phyloP scores from a whole-genome alignment of 2,113 vertebrate genomes.

The Neolamprologus hecqui region DNA sequence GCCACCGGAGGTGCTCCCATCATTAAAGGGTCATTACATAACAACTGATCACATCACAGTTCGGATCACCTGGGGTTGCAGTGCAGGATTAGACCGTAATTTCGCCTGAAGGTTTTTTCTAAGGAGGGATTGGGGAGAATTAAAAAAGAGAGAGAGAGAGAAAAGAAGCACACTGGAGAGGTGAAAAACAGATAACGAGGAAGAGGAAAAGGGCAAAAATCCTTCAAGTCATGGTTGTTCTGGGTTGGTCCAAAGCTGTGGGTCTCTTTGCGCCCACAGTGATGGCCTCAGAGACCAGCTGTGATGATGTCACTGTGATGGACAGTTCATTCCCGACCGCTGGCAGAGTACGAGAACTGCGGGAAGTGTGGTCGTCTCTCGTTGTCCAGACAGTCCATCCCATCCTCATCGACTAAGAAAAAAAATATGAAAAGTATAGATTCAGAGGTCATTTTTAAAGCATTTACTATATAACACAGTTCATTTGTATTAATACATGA shows the following conservation, averaged over 20 bases:
- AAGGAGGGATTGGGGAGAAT: not conserved
- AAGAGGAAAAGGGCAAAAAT: conserved; percentile 8
- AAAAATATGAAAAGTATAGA: not conserved
- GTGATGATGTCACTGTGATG: conserved; percentile 58
- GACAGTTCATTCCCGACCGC: conserved; percentile 85
- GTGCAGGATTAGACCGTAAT: conserved; percentile 1
- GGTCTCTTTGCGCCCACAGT: conserved; percentile 34
- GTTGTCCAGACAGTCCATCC: conserved; percentile 94
- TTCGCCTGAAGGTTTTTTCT: not conserved
- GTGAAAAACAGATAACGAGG: conserved; percentile 39
- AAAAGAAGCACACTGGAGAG: conserved; percentile 16
- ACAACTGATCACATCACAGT: conserved; percentile 31
- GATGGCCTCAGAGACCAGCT: conserved; percentile 75
- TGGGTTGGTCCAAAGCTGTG: conserved; percentile 45
- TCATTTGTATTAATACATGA: not conserved
- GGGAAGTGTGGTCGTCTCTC: conserved; percentile 96
- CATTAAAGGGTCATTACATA: conserved; percentile 35
- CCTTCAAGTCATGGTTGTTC: conserved; percentile 20
- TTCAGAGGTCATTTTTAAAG: not conserved
- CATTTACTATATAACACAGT: not conserved
- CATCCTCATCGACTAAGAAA: conserved; percentile 87
- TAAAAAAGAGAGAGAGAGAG: conserved; percentile 43
- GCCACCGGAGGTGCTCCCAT: conserved; percentile 24
- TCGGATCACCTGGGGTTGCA: conserved; percentile 13
- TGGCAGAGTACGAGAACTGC: conserved; percentile 98